Conservation (phyloP, 2,113 vertebrate species). For the Lophura nycthemera region DNA sequence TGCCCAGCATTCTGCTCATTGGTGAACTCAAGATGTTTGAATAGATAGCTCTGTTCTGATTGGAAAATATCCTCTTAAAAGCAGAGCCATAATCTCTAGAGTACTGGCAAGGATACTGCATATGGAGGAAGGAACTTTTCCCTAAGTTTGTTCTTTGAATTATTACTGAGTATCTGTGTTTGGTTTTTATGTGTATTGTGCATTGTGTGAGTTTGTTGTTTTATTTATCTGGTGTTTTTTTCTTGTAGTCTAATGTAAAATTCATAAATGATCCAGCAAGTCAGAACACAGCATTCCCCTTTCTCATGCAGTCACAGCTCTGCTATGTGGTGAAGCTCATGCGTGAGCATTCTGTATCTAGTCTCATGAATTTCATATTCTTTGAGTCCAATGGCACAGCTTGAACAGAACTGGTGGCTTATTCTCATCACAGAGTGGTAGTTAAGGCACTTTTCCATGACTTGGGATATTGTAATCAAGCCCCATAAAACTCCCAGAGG, state of each 20-base stretch:
- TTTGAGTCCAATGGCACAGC: constrained; percentile 66
- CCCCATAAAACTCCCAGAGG: constrained; percentile 60
- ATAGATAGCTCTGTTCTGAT: not conserved
- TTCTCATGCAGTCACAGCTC: constrained; percentile 65
- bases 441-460: constrained; percentile 55
- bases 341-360: constrained; percentile 56
- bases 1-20: not conserved
- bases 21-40: not conserved
- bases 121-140: not conserved
- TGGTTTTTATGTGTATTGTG: not conserved
- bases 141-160: not conserved
- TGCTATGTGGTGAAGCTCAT: constrained; percentile 34
- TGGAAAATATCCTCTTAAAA: not conserved
- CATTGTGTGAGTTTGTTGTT: not conserved
- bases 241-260: constrained; percentile 28
- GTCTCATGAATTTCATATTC: constrained; percentile 73
- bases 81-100: not conserved
- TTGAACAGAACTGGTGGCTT: constrained; percentile 69
- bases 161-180: constrained; percentile 1
- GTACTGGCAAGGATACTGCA: not conserved
- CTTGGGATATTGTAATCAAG: constrained; percentile 69
- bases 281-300: not conserved
- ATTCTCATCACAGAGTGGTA: constrained; percentile 66
- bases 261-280: constrained; percentile 1
- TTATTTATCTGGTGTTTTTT: not conserved